Conservation (phyloP, 2,113 vertebrate species). For the Monopterus albus region DNA sequence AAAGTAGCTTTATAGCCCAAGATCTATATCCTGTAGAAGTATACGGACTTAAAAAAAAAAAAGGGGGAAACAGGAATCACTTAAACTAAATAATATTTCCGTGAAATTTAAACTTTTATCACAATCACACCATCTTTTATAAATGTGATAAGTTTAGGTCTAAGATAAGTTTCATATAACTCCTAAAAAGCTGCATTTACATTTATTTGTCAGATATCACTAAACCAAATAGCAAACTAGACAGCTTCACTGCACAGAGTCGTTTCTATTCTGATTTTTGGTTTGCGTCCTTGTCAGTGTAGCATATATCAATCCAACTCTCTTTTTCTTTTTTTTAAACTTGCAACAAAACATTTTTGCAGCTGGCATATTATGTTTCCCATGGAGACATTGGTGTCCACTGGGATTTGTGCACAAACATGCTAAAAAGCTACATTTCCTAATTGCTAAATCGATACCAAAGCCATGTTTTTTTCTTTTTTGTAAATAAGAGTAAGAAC, state of each 20-base stretch:
- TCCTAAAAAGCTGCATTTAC: neutral
- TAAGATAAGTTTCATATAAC: neutral
- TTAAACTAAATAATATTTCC: neutral
- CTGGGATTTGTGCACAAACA: neutral
- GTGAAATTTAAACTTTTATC: neutral
- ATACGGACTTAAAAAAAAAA: neutral
- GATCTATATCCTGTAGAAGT: neutral
- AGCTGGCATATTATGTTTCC: no score
- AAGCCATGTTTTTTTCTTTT: neutral
- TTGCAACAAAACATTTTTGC: no score
- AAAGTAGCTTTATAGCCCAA: constrained; percentile 24
- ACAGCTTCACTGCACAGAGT: neutral
- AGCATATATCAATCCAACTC: neutral
- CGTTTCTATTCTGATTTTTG: neutral
- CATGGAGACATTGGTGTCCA: no score
- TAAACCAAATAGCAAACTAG: neutral
- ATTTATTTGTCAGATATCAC: neutral
- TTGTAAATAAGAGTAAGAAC: constrained; percentile 14
- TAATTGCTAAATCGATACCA: neutral
- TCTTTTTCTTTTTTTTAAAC: neutral
- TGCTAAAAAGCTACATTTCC: neutral
- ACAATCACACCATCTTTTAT: neutral
- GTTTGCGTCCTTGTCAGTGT: neutral
- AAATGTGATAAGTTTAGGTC: neutral
- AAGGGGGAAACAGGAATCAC: neutral